Evolutionary conservation across 2,888 invertebrate genomes (phyloP), one percentile per base, ranked within the genome.

Genomic region (Thecophora atra): DNA sequence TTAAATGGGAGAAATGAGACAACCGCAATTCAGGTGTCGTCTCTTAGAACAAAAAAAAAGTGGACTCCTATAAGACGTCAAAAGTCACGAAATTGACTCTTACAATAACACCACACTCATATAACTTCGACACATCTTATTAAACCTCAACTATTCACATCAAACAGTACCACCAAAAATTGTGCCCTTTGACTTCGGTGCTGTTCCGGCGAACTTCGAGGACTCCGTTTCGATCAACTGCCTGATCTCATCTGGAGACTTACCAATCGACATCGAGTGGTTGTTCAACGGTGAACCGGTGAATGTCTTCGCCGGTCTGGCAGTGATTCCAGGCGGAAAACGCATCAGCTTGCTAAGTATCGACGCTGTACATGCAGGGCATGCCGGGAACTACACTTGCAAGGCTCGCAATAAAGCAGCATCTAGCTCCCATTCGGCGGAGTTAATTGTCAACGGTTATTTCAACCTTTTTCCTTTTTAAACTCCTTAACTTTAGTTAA

Each of bases 101-200:
- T n/a, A n/a, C 37, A 37, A 2, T 37, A 37, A 37, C 2, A 8
- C 37, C 11, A 11, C 37, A 8, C 37, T 28, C 17, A 2, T 17
- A 13, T 28, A 17, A 28, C 17, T 60, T 60, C 11, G 1, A 60
- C 11, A 60, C 26, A 3, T 60, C 28, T 13, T n/a, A 17, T 15
- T 51, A 8, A 51, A 30, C 13, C 58, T 8, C 30, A 19, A 65
- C 24, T 66, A 64, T 70, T 21, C 37, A 17, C 56, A 42, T 44
- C 28, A n/a, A n/a, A 63, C 75, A 94, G 95, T 91, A 88, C 90
- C 91, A 83, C 94, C 94, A 75, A 91, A 92, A 88, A 91, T 93
- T 83, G 90, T 90, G 80, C 91, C 92, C 77, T 94, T 94, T 85
- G 88, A 91, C 79, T 94, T 94, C 84, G 94, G 93, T 79, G 91